phyloP scores from a whole-genome alignment of 2,888 invertebrate species.

The Harpalus rufipes region DNA sequence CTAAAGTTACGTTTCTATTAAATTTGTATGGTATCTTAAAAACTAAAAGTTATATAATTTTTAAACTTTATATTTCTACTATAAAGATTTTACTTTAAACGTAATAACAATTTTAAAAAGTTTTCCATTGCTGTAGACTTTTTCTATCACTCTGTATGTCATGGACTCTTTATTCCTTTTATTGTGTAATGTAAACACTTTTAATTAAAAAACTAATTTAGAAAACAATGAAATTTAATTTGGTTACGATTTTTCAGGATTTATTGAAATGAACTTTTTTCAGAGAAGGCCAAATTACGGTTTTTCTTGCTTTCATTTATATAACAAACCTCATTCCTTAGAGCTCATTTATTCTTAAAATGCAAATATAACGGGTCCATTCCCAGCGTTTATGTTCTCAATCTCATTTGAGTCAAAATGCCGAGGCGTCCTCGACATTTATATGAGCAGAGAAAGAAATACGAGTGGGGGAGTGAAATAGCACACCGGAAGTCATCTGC shows the following conservation, averaged over 20 bases:
- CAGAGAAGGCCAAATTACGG: not conserved
- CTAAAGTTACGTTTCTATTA: too few relatives aligned
- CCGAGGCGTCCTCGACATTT: slow-evolving; percentile 27
- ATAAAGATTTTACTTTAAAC: too few relatives aligned
- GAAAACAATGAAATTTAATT: not conserved
- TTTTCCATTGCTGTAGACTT: too few relatives aligned
- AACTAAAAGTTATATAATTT: too few relatives aligned
- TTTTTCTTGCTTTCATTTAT: slow-evolving; percentile 18
- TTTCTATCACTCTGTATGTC: too few relatives aligned
- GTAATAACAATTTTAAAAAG: too few relatives aligned
- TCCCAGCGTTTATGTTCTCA: slow-evolving; percentile 39
- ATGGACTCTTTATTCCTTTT: too few relatives aligned
- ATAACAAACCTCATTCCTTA: slow-evolving; percentile 20
- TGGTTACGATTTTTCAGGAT: not conserved
- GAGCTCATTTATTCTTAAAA: slow-evolving; percentile 41
- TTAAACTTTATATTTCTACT: too few relatives aligned
- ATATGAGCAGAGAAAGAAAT: slow-evolving; percentile 29
- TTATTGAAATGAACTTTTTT: slow-evolving; percentile 20
- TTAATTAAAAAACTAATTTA: too few relatives aligned
- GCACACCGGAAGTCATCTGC: slow-evolving; percentile 47
- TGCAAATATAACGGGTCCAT: slow-evolving; percentile 39
- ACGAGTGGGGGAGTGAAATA: slow-evolving; percentile 17
- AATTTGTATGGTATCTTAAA: too few relatives aligned
- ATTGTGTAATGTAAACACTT: too few relatives aligned
- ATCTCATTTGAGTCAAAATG: slow-evolving; percentile 50